phyloP scores from a whole-genome alignment of 2,113 vertebrate genomes.

The Helogale parvula region DNA sequence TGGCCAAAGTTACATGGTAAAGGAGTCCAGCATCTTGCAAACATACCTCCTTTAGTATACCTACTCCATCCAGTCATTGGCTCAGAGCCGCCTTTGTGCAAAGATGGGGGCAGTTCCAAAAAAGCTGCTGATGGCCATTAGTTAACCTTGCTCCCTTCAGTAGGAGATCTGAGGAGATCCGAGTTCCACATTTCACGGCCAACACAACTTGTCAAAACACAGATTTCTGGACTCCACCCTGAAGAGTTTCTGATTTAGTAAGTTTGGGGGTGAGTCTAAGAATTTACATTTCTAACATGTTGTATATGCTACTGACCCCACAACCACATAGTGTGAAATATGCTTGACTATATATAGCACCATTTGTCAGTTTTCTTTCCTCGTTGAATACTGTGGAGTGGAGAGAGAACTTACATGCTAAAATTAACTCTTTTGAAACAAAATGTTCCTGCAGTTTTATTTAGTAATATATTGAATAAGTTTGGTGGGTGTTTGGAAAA shows the following conservation, averaged over 20 bases:
- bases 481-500: neutral
- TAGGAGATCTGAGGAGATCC: neutral
- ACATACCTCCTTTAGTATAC: neutral
- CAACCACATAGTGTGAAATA: neutral
- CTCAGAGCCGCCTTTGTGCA: neutral
- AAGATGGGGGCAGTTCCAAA: neutral
- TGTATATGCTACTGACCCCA: neutral
- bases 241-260: neutral
- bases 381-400: neutral
- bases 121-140: neutral
- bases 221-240: neutral
- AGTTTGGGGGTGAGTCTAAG: neutral
- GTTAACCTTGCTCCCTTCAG: neutral
- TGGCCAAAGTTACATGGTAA: neutral
- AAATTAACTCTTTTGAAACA: constrained; percentile 36
- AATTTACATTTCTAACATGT: neutral
- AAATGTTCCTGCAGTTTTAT: neutral
- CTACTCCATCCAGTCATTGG: neutral
- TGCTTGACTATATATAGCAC: neutral
- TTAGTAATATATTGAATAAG: neutral
- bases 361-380: neutral
- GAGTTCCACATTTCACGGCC: neutral
- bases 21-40: neutral
- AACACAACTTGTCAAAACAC: neutral
- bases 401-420: neutral